Evolutionary conservation across 2,797 vertebrate genomes (phyloP).

Genomic region (Brachyrhaphis roseni): DNA sequence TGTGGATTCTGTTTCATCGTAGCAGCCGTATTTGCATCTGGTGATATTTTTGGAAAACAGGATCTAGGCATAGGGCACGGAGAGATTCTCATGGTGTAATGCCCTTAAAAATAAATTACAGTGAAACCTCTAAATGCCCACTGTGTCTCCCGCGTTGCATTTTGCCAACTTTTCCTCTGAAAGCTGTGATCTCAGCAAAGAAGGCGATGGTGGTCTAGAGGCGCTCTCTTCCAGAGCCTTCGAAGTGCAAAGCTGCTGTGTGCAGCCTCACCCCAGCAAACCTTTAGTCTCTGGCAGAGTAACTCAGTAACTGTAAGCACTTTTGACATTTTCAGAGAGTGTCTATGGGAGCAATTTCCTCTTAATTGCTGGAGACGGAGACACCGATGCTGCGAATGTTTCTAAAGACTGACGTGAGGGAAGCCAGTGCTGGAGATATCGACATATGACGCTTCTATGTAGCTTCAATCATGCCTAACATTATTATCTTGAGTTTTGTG

Average conservation of each 20-base stretch:
- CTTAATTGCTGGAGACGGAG: neutral
- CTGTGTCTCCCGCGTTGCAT: neutral
- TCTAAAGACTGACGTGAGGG: neutral
- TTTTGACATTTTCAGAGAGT: neutral
- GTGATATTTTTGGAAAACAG: neutral
- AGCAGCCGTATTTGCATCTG: neutral
- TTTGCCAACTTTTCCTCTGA: neutral
- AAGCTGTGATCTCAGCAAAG: neutral
- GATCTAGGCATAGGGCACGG: neutral
- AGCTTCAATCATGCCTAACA: neutral
- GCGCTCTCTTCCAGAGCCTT: neutral
- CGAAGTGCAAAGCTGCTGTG: neutral
- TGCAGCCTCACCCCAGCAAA: neutral
- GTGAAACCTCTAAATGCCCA: neutral
- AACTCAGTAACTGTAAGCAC: neutral
- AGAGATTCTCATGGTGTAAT: neutral
- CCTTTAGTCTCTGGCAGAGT: neutral
- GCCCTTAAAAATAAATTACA: slow-evolving; percentile 1
- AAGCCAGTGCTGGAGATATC: neutral
- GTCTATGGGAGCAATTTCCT: neutral
- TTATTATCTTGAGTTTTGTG: neutral
- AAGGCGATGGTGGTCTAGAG: neutral
- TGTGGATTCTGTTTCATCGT: neutral
- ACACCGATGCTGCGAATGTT: neutral
- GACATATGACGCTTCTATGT: too few relatives aligned